Conservation (phyloP, 1,140 invertebrate species). For the Drosophila burlai region DNA sequence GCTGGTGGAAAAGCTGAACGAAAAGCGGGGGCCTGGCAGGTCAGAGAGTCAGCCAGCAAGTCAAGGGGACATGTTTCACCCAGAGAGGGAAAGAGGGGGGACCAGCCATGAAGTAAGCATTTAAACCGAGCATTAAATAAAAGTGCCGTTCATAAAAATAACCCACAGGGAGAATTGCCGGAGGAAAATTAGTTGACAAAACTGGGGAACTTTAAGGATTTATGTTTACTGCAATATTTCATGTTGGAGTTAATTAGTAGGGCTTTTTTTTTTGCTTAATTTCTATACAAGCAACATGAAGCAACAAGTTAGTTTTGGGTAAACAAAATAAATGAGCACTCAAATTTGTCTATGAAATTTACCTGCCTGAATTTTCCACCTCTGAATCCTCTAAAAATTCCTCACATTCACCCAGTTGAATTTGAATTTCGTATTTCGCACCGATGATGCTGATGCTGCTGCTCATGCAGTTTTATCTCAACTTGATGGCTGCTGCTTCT, state of each 20-base stretch:
- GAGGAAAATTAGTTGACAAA: slow-evolving; percentile 23
- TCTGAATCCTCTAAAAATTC: too few relatives aligned
- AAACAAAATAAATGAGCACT: not conserved
- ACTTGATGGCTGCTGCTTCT: not conserved
- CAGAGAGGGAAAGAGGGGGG: not conserved
- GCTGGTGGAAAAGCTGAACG: not conserved
- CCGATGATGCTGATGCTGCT: not conserved
- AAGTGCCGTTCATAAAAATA: slow-evolving; percentile 28
- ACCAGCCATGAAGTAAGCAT: slow-evolving; percentile 26
- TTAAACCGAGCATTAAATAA: slow-evolving; percentile 40
- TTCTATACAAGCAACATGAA: not conserved
- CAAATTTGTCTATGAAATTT: not conserved
- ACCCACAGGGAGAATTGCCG: slow-evolving; percentile 2
- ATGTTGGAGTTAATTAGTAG: not conserved
- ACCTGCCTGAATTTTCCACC: not conserved
- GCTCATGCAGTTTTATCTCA: slow-evolving; percentile 20
- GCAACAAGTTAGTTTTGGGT: not conserved
- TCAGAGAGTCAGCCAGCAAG: slow-evolving; percentile 18
- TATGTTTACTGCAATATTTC: not conserved
- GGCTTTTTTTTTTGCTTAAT: not conserved
- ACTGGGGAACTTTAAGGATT: slow-evolving; percentile 1
- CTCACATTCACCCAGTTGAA: not conserved
- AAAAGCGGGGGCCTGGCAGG: slow-evolving; percentile 19
- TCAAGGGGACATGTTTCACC: slow-evolving; percentile 22
- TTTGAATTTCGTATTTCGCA: slow-evolving; percentile 25